Evolutionary conservation across 2,113 vertebrate species (phyloP), one percentile per base, ranked within the genome.

Genomic region (Xiphophorus couchianus): DNA sequence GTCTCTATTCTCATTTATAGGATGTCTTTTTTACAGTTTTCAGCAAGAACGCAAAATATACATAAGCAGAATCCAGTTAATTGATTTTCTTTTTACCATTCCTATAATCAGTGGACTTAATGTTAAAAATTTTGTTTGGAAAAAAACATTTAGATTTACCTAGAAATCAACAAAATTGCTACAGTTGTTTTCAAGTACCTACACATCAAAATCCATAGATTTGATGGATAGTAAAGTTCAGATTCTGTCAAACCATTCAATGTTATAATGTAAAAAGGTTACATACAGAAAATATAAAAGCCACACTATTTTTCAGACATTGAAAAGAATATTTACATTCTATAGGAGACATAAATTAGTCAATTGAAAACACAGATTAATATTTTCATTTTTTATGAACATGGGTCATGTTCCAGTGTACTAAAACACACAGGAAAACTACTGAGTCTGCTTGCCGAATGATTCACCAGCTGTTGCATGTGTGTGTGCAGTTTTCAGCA

Each of bases 401-500:
- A 42, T 4, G 39, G 14, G 39, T 42, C 1, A 48, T 48, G 44
- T 48, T 48, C 44, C 17, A 19, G 17, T 48, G 44, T 19, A 19
- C 44, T 48, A 19, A 48, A 48, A 48, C 14, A 48, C 44, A 73
- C 54, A 79, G 15, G 73, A 86, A 69, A 37, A 66, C 67, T 62
- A 74, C n/a, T 76, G 77, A 70, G 73, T 80, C 61, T 35, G 62
- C 64, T 77, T 76, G 61, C 69, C 58, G 64, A 90, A 78, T 69
- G 81, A 74, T 66, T 86, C 70, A 71, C 61, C 81, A 84, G 73
- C 80, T 86, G 81, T n/a, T 77, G 62, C 28, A 51, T 48, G 66
- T 35, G 48, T 61, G 75, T 71, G 60, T 76, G n/a, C 62, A 73
- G 63, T 85, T 86, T 78, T 83, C 84, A 89, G 85, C 84, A 91